Percentiles rank a stretch among this genome's conserved stretches.
Evolutionary conservation across 2,888 invertebrate genomes (phyloP).

Genomic region (Notodromas monacha): DNA sequence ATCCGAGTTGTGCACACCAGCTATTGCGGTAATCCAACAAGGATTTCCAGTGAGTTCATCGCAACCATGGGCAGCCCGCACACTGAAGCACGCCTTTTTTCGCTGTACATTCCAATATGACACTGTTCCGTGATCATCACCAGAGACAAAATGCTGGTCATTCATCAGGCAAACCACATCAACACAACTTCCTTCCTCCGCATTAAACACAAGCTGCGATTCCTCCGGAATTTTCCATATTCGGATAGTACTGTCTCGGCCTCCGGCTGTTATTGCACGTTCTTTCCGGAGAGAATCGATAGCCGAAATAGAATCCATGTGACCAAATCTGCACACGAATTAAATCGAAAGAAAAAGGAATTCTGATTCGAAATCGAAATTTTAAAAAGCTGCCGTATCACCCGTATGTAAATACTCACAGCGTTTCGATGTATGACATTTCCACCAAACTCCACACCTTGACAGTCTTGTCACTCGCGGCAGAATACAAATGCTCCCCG

Average conservation of each 20-base stretch:
- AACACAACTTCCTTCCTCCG: slow-evolving; percentile 48
- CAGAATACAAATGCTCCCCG: slow-evolving; percentile 33
- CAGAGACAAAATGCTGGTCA: slow-evolving; percentile 70
- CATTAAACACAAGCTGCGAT: slow-evolving; percentile 75
- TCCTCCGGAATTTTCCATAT: slow-evolving; percentile 94
- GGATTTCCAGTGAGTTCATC: slow-evolving; percentile 24
- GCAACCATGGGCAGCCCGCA: slow-evolving; percentile 36
- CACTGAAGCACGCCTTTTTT: slow-evolving; percentile 44
- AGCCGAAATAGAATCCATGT: slow-evolving; percentile 48
- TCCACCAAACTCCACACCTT: slow-evolving; percentile 89
- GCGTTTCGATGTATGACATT: slow-evolving; percentile 74
- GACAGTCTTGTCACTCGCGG: slow-evolving; percentile 23
- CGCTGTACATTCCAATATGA: slow-evolving; percentile 49
- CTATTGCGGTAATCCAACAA: slow-evolving; percentile 55
- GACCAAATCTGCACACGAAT: slow-evolving; percentile 29
- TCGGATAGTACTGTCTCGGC: slow-evolving; percentile 47
- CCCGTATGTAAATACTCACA: slow-evolving; percentile 20
- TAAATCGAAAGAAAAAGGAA: neutral
- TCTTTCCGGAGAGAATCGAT: slow-evolving; percentile 62
- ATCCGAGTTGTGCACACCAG: slow-evolving; percentile 50
- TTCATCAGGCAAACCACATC: slow-evolving; percentile 54
- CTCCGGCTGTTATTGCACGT: slow-evolving; percentile 57
- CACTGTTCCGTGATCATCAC: slow-evolving; percentile 57
- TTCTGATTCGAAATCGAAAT: neutral
- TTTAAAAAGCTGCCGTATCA: slow-evolving; percentile 8